Conservation (phyloP, 2,113 vertebrate genomes). For the Panthera tigris region DNA sequence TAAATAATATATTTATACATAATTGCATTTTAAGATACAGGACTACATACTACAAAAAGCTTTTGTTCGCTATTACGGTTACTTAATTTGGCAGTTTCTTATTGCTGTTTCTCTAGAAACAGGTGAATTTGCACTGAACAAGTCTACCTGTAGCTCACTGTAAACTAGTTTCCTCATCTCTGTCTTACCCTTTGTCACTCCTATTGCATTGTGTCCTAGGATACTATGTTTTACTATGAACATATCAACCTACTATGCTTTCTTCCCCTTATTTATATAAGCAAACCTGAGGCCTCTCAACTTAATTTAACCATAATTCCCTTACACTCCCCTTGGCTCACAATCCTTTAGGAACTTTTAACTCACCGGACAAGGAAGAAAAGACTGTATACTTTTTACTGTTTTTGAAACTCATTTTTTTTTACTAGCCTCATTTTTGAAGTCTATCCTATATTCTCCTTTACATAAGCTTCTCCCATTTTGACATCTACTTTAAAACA, state of each 20-base stretch:
- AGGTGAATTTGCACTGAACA: background rate
- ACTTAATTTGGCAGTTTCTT: background rate
- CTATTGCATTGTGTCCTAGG: background rate
- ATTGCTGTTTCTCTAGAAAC: background rate
- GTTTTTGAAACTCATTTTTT: background rate
- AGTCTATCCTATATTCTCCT: background rate
- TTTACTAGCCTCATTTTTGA: background rate
- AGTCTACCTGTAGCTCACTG: background rate
- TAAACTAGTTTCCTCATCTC: background rate
- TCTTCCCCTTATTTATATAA: background rate
- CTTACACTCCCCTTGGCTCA: background rate
- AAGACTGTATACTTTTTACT: background rate
- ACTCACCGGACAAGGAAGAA: background rate
- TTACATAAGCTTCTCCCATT: background rate
- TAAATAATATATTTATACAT: background rate
- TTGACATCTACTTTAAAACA: constrained; percentile 10
- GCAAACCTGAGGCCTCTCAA: background rate
- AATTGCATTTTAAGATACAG: background rate
- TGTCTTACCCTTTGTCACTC: background rate
- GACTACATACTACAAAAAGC: background rate
- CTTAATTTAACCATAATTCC: background rate
- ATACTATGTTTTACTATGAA: background rate
- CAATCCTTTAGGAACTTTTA: background rate
- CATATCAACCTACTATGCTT: background rate
- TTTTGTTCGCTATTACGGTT: background rate